Conservation (phyloP, 2,797 vertebrate genomes). For the Parambassis ranga region DNA sequence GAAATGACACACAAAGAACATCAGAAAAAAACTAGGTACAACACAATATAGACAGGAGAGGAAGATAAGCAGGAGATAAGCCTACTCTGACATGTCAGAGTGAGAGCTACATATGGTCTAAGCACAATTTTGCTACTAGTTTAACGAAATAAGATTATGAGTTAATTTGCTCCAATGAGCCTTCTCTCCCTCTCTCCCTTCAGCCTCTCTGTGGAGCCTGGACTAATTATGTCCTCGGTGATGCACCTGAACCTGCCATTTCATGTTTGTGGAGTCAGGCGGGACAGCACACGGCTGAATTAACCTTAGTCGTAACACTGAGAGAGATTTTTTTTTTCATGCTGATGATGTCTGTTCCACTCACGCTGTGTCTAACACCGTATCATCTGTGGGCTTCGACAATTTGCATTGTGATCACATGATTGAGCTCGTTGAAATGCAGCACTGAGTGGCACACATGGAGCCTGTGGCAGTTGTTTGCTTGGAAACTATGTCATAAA, state of each 20-base stretch:
- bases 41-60: background rate
- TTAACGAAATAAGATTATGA: constrained; percentile 32
- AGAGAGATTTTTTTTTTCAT: constrained; percentile 3
- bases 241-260: constrained; percentile 55
- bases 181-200: constrained; percentile 19
- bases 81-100: background rate
- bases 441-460: constrained; percentile 1
- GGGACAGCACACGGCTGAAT: constrained; percentile 12
- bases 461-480: constrained; percentile 19
- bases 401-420: constrained; percentile 13
- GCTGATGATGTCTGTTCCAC: background rate
- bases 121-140: constrained; percentile 18
- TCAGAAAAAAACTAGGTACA: background rate
- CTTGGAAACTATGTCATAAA: constrained; percentile 3
- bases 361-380: background rate
- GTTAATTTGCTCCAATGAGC: constrained; percentile 16
- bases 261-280: constrained; percentile 36
- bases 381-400: background rate
- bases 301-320: constrained; percentile 12
- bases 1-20: background rate
- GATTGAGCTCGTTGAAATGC: constrained; percentile 26
- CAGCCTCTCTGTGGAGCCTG: constrained; percentile 4
- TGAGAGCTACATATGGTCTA: background rate
- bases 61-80: background rate
- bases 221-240: constrained; percentile 55